Evolutionary conservation across 2,888 invertebrate species (phyloP), one percentile per base, ranked within the genome.

Genomic region (Idaea biselata): DNA sequence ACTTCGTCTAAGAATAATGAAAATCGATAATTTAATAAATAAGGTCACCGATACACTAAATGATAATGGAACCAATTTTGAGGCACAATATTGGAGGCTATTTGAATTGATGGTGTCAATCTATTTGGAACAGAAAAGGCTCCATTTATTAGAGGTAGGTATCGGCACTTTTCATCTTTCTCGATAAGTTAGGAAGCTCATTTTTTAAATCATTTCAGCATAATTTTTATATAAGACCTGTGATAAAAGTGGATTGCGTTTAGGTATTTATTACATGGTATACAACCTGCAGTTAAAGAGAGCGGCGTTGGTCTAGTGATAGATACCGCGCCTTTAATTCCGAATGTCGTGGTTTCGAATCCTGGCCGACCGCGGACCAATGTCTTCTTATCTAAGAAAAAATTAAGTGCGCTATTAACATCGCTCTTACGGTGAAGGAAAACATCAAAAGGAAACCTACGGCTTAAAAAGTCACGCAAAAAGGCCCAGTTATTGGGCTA

Each of bases 1-100:
- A 68, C 68, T 71, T 69, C 73, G 66, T 62, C 71, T 73, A 61
- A 65, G 62, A 60, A 61, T 64, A 68, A 68, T 68, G 62, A 56
- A 58, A 69, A 68, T 62, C 66, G 56, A 70, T 67, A 68, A 64
- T 69, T 68, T 68, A 63, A 61, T 66, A 63, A 63, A 64, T 62
- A 67, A 61, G 58, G 58, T 61, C 64, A 60, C 61, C 58, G 56
- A 63, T 65, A 61, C 55, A 55, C 18, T 56, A 18, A 66, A 69
- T 67, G 56, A 63, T 63, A 69, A 69, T 67, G 59, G 60, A 63
- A 60, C 25, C 65, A 65, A 65, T 63, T 63, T 56, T 56, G 53
- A 53, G 16, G 44, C 53, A 59, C 33, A 60, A 56, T 60, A 54
- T 56, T 25, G 62, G 58, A 55, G 59, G 58, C 31, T 58, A 53